Conservation (phyloP, 2,888 invertebrate genomes). For the Matsumyia berberina region DNA sequence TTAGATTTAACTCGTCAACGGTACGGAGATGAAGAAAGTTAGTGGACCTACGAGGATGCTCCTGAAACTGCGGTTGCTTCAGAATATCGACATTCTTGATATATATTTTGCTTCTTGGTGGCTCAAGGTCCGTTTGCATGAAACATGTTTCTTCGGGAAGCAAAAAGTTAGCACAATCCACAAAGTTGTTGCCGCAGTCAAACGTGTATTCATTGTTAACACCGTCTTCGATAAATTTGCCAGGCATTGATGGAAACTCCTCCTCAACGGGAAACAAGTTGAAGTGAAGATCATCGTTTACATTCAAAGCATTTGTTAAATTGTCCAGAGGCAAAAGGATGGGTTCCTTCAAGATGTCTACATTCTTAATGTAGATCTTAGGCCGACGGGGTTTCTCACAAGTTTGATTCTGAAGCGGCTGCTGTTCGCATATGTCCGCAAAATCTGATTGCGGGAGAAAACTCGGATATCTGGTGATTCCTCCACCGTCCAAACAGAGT, state of each 20-base stretch:
- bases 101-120: constrained; percentile 81
- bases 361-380: constrained; percentile 84
- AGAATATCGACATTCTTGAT: constrained; percentile 82
- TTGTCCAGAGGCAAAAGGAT: constrained; percentile 79
- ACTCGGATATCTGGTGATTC: constrained; percentile 40
- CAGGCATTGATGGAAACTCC: constrained; percentile 41
- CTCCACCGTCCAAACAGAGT: constrained; percentile 50
- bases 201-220: constrained; percentile 56
- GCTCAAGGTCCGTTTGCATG: constrained; percentile 36
- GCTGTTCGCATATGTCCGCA: constrained; percentile 20
- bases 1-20: constrained; percentile 83
- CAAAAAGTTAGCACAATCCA: constrained; percentile 60
- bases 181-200: constrained; percentile 63
- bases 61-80: constrained; percentile 80
- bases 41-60: constrained; percentile 79
- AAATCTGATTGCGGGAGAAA: constrained; percentile 57
- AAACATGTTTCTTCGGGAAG: constrained; percentile 64
- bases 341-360: constrained; percentile 83
- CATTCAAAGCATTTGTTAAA: constrained; percentile 73
- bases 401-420: constrained; percentile 3
- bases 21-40: constrained; percentile 82
- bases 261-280: constrained; percentile 56
- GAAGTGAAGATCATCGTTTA: constrained; percentile 74
- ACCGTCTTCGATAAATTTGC: constrained; percentile 50
- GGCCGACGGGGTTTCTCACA: constrained; percentile 80